A percentile compares a stretch with the other conserved stretches of the same genome.
Conservation (phyloP, 30 jellyfish, hydroid and myxozoan genomes). For the Hydractinia echinata region DNA sequence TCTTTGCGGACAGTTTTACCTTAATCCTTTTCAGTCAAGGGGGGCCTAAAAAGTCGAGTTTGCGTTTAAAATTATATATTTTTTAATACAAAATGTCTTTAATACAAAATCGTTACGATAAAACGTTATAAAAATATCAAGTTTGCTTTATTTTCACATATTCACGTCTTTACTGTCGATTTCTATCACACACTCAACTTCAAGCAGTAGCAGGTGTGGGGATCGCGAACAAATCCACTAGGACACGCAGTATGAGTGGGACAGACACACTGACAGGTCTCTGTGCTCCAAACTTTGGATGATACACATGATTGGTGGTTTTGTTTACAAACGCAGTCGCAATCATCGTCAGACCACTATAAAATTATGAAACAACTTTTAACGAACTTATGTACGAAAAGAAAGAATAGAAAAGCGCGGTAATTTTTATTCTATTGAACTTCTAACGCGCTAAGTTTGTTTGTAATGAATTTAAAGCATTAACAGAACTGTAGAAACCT, state of each 20-base stretch:
- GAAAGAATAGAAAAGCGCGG: neutral
- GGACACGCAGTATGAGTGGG: neutral
- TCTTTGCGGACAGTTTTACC: too few relatives aligned
- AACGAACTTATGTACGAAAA: neutral
- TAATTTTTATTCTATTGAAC: neutral
- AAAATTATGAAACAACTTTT: slow-evolving; percentile 8
- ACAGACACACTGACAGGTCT: slow-evolving; percentile 23
- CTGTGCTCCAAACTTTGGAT: slow-evolving; percentile 5
- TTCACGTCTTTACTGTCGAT: too few relatives aligned
- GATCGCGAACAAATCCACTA: neutral
- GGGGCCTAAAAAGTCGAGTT: too few relatives aligned
- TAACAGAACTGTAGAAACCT: too few relatives aligned
- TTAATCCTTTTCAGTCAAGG: too few relatives aligned
- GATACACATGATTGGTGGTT: neutral
- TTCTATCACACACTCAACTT: neutral
- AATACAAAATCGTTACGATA: too few relatives aligned
- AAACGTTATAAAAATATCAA: too few relatives aligned
- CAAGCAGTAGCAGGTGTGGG: neutral
- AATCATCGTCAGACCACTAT: slow-evolving; percentile 51
- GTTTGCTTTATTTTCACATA: too few relatives aligned
- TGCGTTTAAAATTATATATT: too few relatives aligned
- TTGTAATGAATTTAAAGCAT: too few relatives aligned
- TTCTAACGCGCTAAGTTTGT: too few relatives aligned
- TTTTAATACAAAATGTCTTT: too few relatives aligned
- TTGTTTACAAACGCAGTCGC: slow-evolving; percentile 60